A percentile compares a stretch with the other conserved stretches of the same genome.
Evolutionary conservation across 2,888 invertebrate genomes (phyloP).

Genomic region (Drosophila demipolita): DNA sequence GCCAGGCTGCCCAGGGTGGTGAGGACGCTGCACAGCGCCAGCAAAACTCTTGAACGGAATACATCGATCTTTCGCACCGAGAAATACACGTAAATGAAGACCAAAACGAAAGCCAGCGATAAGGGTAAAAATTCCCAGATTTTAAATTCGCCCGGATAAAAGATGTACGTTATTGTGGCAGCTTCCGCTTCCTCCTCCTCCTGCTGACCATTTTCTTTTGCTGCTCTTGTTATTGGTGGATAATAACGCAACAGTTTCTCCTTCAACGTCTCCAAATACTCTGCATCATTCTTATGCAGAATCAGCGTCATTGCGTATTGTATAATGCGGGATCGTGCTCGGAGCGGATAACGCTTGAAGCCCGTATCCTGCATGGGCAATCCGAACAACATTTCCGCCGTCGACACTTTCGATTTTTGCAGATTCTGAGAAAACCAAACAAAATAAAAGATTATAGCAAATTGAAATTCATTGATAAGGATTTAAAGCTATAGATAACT

Average conservation of each 20-base stretch:
- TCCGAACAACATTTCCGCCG: conserved; percentile 96
- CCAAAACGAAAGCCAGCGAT: conserved; percentile 92
- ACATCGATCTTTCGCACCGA: conserved; percentile 96
- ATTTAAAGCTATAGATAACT: not conserved
- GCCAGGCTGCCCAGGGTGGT: conserved; percentile 94
- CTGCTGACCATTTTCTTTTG: not conserved
- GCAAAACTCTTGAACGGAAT: conserved; percentile 84
- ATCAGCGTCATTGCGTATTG: conserved; percentile 96
- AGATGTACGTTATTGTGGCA: conserved; percentile 87
- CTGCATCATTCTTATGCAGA: conserved; percentile 91
- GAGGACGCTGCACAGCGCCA: conserved; percentile 95
- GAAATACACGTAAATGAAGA: conserved; percentile 97
- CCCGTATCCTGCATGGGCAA: conserved; percentile 96
- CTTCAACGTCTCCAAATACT: conserved; percentile 91
- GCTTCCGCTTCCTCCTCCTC: conserved; percentile 50
- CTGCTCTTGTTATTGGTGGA: conserved; percentile 87
- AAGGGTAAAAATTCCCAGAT: conserved; percentile 94
- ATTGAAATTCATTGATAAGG: conserved; percentile 1
- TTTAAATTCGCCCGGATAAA: conserved; percentile 95
- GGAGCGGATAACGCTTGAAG: conserved; percentile 93
- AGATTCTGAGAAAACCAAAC: conserved; percentile 87
- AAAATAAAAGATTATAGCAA: conserved; percentile 21
- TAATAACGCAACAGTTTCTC: conserved; percentile 89
- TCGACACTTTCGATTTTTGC: conserved; percentile 93
- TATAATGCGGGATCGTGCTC: conserved; percentile 93